Evolutionary conservation across 2,797 vertebrate genomes (phyloP).

Genomic region (Podarcis siculus): DNA sequence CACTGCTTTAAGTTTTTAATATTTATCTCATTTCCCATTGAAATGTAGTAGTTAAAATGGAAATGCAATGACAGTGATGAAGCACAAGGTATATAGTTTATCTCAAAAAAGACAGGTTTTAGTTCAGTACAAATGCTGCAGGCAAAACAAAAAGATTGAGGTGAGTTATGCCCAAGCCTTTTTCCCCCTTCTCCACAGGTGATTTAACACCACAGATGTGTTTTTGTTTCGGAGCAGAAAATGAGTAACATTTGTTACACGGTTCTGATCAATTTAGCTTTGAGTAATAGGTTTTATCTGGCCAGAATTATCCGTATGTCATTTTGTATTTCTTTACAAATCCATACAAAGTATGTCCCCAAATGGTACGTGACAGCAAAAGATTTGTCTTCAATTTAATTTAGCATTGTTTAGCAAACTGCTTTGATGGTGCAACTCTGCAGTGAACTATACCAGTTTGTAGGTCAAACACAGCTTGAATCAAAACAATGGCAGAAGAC

Average conservation of each 20-base stretch:
- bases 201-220: constrained; percentile 59
- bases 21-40: background rate
- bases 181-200: constrained; percentile 52
- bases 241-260: constrained; percentile 42
- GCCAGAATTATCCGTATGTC: background rate
- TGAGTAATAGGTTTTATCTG: background rate
- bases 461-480: constrained; percentile 60
- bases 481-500: constrained; percentile 2
- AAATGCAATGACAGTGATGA: background rate
- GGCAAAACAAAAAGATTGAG: constrained; percentile 45
- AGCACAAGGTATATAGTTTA: constrained; percentile 22
- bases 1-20: background rate
- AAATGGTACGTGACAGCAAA: constrained; percentile 11
- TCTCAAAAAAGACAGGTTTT: constrained; percentile 20
- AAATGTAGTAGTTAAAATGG: background rate
- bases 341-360: rapidly evolving
- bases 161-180: constrained; percentile 66
- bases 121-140: constrained; percentile 32
- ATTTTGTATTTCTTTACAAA: background rate
- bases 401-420: constrained; percentile 6
- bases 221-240: constrained; percentile 51
- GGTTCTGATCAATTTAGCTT: constrained; percentile 13
- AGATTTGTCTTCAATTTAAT: background rate
- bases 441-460: constrained; percentile 18
- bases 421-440: rapidly evolving